Conservation (phyloP, 2,888 invertebrate species). For the Callimorpha dominula region DNA sequence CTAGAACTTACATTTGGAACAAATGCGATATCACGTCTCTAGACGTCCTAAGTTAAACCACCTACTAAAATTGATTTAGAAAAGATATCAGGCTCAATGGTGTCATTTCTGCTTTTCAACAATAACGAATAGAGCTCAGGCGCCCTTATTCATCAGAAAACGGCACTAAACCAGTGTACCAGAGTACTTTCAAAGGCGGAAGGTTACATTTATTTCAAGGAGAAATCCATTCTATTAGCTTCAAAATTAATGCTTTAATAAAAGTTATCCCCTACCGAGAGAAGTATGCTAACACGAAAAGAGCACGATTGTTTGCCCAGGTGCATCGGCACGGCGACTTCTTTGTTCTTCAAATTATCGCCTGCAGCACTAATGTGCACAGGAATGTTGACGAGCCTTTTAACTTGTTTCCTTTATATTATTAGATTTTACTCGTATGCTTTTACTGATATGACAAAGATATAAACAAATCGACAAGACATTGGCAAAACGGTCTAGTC, state of each 20-base stretch:
- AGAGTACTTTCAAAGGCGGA: not conserved
- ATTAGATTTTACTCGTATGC: slow-evolving; percentile 9
- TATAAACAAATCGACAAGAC: not conserved
- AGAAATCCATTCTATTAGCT: slow-evolving; percentile 22
- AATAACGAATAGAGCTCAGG: not conserved
- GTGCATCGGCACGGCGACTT: slow-evolving; percentile 68
- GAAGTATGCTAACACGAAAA: slow-evolving; percentile 72
- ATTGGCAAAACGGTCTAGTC: not conserved
- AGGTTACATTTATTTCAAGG: not conserved
- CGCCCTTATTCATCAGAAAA: not conserved
- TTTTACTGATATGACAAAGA: not conserved
- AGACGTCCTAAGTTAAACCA: not conserved
- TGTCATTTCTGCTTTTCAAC: not conserved
- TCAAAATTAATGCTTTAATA: not conserved
- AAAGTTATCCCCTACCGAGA: slow-evolving; percentile 5
- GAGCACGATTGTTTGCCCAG: slow-evolving; percentile 79
- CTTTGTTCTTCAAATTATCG: slow-evolving; percentile 84
- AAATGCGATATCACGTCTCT: not conserved
- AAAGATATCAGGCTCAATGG: not conserved
- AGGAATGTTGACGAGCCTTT: slow-evolving; percentile 46
- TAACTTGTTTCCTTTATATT: slow-evolving; percentile 30
- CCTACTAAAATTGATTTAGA: not conserved
- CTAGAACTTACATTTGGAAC: not conserved
- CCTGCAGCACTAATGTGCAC: slow-evolving; percentile 61
- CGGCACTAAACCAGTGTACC: not conserved